Evolutionary conservation across 2,888 invertebrate genomes (phyloP).

Genomic region (Troglohyphantes excavatus): DNA sequence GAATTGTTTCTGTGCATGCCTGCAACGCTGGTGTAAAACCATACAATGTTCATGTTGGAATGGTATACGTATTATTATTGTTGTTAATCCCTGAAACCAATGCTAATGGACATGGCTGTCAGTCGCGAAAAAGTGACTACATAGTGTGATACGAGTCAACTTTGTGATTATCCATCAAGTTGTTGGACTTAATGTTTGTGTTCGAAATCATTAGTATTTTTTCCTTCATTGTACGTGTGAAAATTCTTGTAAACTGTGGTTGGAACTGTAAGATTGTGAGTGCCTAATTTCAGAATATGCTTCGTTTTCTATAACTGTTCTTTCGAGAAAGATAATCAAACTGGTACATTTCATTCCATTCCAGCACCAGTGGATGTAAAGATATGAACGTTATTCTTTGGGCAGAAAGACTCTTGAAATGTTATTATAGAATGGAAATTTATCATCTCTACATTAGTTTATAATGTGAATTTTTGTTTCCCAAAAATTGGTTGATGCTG

Average conservation of each 20-base stretch:
- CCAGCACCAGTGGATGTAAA: neutral
- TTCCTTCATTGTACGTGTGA: slow-evolving; percentile 48
- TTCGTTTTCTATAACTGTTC: neutral
- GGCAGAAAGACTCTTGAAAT: slow-evolving; percentile 25
- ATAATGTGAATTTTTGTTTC: slow-evolving; percentile 35
- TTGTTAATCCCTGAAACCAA: slow-evolving; percentile 31
- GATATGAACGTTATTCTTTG: neutral
- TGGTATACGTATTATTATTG: slow-evolving; percentile 64
- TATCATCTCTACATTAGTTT: slow-evolving; percentile 57
- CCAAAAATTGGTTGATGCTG: slow-evolving; percentile 54
- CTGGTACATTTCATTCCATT: slow-evolving; percentile 30
- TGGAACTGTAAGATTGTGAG: slow-evolving; percentile 47
- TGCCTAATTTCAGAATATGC: slow-evolving; percentile 48
- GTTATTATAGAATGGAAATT: slow-evolving; percentile 51
- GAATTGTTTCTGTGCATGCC: slow-evolving; percentile 22
- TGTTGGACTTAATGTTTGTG: slow-evolving; percentile 40
- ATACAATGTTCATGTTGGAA: slow-evolving; percentile 15
- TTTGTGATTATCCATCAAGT: slow-evolving; percentile 55
- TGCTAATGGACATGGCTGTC: slow-evolving; percentile 9
- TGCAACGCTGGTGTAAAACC: slow-evolving; percentile 43
- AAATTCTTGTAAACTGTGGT: slow-evolving; percentile 46
- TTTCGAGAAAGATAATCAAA: slow-evolving; percentile 18
- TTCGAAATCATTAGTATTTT: slow-evolving; percentile 53
- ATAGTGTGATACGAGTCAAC: slow-evolving; percentile 65
- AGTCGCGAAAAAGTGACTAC: slow-evolving; percentile 23